Conservation (phyloP, 2,797 vertebrate genomes). For the Syngnathus rostellatus region DNA sequence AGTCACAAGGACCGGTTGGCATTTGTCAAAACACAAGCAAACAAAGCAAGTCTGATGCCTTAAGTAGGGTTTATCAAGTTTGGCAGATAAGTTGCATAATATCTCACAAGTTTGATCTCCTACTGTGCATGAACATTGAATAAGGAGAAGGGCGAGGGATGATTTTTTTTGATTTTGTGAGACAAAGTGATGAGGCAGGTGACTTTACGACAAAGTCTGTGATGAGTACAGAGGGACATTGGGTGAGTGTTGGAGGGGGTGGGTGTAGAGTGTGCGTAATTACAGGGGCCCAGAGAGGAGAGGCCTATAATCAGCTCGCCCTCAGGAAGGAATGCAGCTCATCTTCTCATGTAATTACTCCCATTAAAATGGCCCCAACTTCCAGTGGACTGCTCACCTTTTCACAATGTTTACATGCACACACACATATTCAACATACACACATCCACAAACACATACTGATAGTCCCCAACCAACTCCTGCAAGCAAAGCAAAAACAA, state of each 20-base stretch:
- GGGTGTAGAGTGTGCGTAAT: conserved; percentile 61
- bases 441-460: conserved; percentile 3
- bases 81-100: neutral
- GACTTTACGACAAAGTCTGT: conserved; percentile 9
- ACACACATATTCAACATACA: conserved; percentile 8
- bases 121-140: neutral
- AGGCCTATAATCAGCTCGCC: conserved; percentile 76
- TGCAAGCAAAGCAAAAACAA: conserved; percentile 25
- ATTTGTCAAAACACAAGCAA: conserved; percentile 17
- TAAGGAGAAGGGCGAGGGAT: conserved; percentile 22
- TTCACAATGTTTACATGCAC: conserved; percentile 20
- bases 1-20: conserved; percentile 24
- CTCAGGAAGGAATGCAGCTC: conserved; percentile 80
- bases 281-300: conserved; percentile 68
- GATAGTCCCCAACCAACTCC: conserved; percentile 24
- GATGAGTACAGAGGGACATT: conserved; percentile 35
- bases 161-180: conserved; percentile 23
- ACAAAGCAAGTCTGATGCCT: neutral
- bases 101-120: too few relatives aligned
- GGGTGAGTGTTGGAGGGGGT: conserved; percentile 27
- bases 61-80: neutral
- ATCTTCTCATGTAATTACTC: conserved; percentile 78
- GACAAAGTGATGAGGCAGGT: conserved; percentile 22
- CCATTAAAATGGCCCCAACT: conserved; percentile 69
- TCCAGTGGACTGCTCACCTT: conserved; percentile 60